Conservation (phyloP, 2,797 vertebrate species). For the Cygnus olor region DNA sequence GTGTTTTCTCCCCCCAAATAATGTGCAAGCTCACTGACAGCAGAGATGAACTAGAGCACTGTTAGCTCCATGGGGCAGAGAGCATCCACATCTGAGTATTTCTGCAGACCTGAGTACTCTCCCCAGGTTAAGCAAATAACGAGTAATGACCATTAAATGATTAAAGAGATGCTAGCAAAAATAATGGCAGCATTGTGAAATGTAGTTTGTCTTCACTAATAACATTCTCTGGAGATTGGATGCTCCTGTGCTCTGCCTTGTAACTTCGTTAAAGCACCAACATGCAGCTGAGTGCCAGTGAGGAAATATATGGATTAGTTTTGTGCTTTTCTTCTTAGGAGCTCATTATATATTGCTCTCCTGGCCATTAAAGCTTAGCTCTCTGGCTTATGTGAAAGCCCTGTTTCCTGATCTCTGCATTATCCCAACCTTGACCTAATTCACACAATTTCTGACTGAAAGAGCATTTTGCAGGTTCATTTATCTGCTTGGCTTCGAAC, state of each 20-base stretch:
- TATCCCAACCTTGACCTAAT: constrained; percentile 12
- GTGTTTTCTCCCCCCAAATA: background rate
- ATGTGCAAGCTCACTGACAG: background rate
- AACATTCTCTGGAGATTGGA: background rate
- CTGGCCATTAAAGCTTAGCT: background rate
- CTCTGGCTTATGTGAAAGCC: background rate
- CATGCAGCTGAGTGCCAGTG: background rate
- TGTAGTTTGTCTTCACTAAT: constrained; percentile 35
- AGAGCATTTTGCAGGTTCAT: background rate
- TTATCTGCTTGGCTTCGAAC: background rate
- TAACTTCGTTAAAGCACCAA: constrained; percentile 21
- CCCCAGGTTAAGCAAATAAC: constrained; percentile 3
- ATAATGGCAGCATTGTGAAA: constrained; percentile 12
- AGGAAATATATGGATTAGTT: background rate
- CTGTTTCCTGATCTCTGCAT: background rate
- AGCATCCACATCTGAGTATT: background rate
- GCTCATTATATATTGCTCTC: background rate
- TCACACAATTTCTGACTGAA: background rate
- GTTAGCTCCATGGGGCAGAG: background rate
- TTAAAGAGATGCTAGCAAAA: constrained; percentile 39
- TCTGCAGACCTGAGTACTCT: background rate
- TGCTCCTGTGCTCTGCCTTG: constrained; percentile 8
- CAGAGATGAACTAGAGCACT: background rate
- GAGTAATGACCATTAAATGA: background rate
- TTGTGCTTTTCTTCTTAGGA: background rate